Percentiles rank a stretch among this genome's conserved stretches.
Evolutionary conservation across 2,888 invertebrate species (phyloP).

Genomic region (Pterostichus niger): DNA sequence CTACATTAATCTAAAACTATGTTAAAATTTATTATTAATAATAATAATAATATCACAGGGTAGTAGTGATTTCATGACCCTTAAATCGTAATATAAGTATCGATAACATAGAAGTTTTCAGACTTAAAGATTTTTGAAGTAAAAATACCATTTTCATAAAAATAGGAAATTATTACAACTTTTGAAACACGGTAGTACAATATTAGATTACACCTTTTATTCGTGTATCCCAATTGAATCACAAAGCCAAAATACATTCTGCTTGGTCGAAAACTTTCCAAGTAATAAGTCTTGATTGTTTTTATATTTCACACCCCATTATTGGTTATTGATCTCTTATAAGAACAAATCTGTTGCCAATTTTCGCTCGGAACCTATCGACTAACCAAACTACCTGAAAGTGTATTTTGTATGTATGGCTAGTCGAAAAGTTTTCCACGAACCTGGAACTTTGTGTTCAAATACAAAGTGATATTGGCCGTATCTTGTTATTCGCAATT

Average conservation of each 20-base stretch:
- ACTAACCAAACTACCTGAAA: slow-evolving; percentile 8
- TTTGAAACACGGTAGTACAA: not conserved
- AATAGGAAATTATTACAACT: not conserved
- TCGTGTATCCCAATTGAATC: not conserved
- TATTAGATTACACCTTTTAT: slow-evolving; percentile 7
- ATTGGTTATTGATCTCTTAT: slow-evolving; percentile 21
- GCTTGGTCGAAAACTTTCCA: not conserved
- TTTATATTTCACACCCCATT: slow-evolving; percentile 24
- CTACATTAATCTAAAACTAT: no score
- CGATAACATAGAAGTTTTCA: no score
- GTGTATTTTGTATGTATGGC: slow-evolving; percentile 23
- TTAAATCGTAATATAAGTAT: no score
- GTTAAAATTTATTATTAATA: no score
- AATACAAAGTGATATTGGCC: slow-evolving; percentile 21
- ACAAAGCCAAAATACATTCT: not conserved
- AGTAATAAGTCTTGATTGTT: slow-evolving; percentile 12
- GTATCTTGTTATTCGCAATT: slow-evolving; percentile 16
- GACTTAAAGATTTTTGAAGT: slow-evolving; percentile 2
- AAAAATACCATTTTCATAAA: not conserved
- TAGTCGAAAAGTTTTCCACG: not conserved
- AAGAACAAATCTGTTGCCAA: slow-evolving; percentile 26
- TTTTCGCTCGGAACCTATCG: not conserved
- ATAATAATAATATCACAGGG: no score
- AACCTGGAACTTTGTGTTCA: not conserved
- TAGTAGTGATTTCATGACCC: no score